phyloP scores from a whole-genome alignment of 2,113 vertebrate genomes.

The Ailurus styani region DNA sequence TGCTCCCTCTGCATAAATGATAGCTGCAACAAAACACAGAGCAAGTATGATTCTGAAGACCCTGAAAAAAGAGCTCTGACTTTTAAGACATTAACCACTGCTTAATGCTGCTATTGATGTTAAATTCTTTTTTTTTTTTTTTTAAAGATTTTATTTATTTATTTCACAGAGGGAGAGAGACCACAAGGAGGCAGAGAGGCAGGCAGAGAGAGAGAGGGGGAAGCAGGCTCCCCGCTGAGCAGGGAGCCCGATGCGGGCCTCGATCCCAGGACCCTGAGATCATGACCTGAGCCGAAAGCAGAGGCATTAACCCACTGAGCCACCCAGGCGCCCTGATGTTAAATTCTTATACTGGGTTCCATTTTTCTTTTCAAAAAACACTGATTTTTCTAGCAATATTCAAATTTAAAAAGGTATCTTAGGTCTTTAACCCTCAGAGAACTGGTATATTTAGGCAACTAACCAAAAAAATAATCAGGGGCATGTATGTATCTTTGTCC shows the following conservation, averaged over 20 bases:
- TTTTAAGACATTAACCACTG: neutral
- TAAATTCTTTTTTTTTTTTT: no score
- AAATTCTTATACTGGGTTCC: conserved; percentile 13
- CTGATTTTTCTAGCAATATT: conserved; percentile 54
- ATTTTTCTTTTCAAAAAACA: conserved; percentile 52
- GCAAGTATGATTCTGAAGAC: neutral
- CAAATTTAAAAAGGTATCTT: conserved; percentile 36
- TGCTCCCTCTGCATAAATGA: neutral
- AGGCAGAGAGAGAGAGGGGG: no score
- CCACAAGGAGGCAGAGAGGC: no score
- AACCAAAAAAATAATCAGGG: conserved; percentile 53
- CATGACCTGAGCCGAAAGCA: no score
- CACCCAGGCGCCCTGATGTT: no score
- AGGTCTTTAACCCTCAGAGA: conserved; percentile 64
- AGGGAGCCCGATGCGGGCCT: no score
- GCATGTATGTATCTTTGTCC: conserved; percentile 55
- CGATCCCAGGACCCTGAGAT: no score
- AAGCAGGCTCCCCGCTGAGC: no score
- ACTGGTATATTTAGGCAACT: conserved; percentile 27
- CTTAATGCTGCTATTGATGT: neutral
- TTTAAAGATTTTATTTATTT: no score
- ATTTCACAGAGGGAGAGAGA: no score
- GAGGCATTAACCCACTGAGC: no score
- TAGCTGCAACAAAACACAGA: neutral
- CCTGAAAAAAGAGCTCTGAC: conserved; percentile 36